These are phyloP conservation scores for Marcusenius ussheri DNA, from an alignment of 2,113 vertebrate genomes.

Conservation along the genomic window DNA sequence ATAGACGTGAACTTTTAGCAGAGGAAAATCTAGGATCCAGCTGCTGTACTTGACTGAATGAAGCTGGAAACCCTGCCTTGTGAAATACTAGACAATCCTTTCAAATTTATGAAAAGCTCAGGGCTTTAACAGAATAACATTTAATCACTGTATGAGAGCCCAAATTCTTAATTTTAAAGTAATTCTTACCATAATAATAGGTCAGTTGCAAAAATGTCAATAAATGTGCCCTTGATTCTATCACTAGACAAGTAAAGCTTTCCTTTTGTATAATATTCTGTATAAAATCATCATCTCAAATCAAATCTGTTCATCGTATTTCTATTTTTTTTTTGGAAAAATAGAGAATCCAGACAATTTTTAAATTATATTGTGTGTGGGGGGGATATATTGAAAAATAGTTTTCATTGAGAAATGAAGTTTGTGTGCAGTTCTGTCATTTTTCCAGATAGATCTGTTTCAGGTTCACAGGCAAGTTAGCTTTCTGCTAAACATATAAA, in stretches of 20 bases:
- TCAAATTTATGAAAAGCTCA: slow-evolving; percentile 15
- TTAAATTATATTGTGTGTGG: background rate
- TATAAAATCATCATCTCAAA: background rate
- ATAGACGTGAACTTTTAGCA: slow-evolving; percentile 37
- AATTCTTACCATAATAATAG: background rate
- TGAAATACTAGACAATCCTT: slow-evolving; percentile 40
- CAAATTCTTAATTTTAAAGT: background rate
- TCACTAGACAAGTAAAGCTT: background rate
- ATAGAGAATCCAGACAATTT: background rate
- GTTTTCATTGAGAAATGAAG: background rate
- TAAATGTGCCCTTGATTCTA: background rate
- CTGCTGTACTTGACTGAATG: slow-evolving; percentile 52
- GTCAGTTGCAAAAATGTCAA: background rate
- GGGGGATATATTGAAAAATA: background rate
- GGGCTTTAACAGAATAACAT: background rate
- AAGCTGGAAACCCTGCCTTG: slow-evolving; percentile 39
- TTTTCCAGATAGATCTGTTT: background rate
- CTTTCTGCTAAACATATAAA: slow-evolving; percentile 7
- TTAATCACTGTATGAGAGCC: background rate
- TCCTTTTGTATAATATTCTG: background rate
- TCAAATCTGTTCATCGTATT: background rate
- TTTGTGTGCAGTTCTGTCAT: background rate
- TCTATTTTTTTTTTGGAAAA: background rate
- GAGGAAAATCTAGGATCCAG: slow-evolving; percentile 54
- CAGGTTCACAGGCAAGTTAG: background rate